Evolutionary conservation across 2,797 vertebrate genomes (phyloP), one percentile per base, ranked within the genome.

Genomic region (Rhinogobio ventralis): DNA sequence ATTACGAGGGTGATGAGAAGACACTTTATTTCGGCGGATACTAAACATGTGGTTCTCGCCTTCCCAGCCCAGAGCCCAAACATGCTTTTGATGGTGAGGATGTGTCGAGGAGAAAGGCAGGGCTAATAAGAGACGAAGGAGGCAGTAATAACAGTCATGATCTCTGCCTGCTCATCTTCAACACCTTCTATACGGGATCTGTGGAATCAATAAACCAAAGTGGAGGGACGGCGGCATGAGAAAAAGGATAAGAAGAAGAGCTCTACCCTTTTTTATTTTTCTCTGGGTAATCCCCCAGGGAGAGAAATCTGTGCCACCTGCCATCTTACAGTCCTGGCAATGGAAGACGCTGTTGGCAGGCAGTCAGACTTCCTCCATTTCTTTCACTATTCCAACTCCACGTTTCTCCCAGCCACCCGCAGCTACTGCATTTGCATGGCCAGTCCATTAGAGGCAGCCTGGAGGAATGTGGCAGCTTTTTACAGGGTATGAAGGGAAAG

Each of bases 1-100:
- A 90, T 90, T 91, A 89, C 25, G 36, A 72, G 82, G 69, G 78
- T 30, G 77, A 87, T 68, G 77, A 89, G 89, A 86, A 86, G 82
- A 89, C 87, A 84, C 74, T 88, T 87, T 81, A 86, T 86, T 90
- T 87, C 30, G 6, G n/a, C 66, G 25, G 87, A 89, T 72, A 79
- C 86, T 82, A 89, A 89, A 89, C 89, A 88, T 88, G 85, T 82
- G 88, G 55, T 75, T 68, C 78, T 84, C 75, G 80, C 36, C 51
- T 64, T 79, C 62, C 53, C 78, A 68, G 71, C 64, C 73, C 73
- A 82, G 77, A 86, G 73, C 85, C 73, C 72, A 89, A 89, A 86
- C 85, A 88, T 72, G 85, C 81, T 86, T 88, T 89, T 82, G 87
- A 86, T 76, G 78, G 78, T 10, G 74, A 82, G 46, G 75, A 85